Evolutionary conservation across 2,113 vertebrate species (phyloP).

Genomic region (Psilopsiagon aymara): DNA sequence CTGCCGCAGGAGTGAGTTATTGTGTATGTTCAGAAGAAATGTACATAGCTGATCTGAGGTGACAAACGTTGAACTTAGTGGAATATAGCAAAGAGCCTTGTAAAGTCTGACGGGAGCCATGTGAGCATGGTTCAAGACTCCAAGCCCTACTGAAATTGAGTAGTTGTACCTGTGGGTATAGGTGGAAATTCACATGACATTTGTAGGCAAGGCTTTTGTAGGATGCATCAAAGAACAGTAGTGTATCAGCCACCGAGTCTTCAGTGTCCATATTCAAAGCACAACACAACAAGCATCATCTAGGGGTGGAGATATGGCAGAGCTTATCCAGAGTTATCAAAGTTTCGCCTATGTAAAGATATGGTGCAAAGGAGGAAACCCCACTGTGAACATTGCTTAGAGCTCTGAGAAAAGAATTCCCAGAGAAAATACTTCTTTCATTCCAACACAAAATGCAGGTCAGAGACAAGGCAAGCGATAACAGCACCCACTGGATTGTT

Average conservation of each 20-base stretch:
- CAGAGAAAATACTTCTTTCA: not conserved
- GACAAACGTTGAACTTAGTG: fast-evolving
- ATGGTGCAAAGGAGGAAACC: not conserved
- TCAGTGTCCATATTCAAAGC: not conserved
- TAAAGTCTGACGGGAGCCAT: not conserved
- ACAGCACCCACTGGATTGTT: not conserved
- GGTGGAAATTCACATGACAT: not conserved
- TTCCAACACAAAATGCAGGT: not conserved
- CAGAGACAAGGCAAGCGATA: not conserved
- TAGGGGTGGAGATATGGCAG: not conserved
- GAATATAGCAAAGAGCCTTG: not conserved
- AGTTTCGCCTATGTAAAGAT: not conserved
- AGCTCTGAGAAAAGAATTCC: not conserved
- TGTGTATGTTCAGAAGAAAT: not conserved
- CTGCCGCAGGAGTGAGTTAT: not conserved
- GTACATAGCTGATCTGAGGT: not conserved
- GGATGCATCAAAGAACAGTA: not conserved
- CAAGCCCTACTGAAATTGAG: not conserved
- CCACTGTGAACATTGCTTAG: not conserved
- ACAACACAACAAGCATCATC: not conserved
- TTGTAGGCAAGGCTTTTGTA: not conserved
- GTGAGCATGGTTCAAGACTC: not conserved
- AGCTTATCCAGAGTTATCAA: not conserved
- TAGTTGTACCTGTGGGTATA: not conserved
- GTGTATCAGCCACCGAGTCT: not conserved